phyloP scores from a whole-genome alignment of 1,140 invertebrate genomes.

The Prorops nasuta region DNA sequence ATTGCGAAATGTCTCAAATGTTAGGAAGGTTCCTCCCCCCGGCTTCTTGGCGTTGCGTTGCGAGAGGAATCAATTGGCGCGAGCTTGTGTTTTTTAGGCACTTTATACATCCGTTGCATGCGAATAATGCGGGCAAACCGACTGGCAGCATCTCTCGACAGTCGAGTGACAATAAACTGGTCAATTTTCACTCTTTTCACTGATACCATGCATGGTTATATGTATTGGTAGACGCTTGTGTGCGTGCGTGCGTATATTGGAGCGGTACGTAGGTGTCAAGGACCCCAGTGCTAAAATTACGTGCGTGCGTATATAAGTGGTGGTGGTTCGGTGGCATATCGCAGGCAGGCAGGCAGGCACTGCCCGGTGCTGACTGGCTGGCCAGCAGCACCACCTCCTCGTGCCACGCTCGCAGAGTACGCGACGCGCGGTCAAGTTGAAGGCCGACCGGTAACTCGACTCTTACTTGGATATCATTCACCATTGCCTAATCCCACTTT shows the following conservation, averaged over 20 bases:
- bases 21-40: too few species aligned
- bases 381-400: not conserved
- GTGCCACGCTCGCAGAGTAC: not conserved
- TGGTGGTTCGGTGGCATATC: too few species aligned
- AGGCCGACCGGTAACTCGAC: conserved; percentile 23
- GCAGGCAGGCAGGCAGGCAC: too few species aligned
- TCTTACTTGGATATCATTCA: not conserved
- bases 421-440: conserved; percentile 39
- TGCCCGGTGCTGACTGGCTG: too few species aligned
- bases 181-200: too few species aligned
- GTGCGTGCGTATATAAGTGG: conserved; percentile 12
- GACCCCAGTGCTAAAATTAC: conserved; percentile 30
- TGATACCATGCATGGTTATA: too few species aligned
- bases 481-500: not conserved
- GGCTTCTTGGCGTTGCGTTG: too few species aligned
- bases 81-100: too few species aligned
- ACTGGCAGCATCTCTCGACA: not conserved
- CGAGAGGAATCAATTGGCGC: too few species aligned
- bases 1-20: too few species aligned
- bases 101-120: not conserved
- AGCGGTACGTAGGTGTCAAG: conserved; percentile 25
- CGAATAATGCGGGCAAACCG: not conserved
- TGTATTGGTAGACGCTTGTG: too few species aligned
- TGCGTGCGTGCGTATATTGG: conserved; percentile 10
- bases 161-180: not conserved